Base-by-base conservation (phyloP, 2,888 invertebrate species). In the Harmothoe impar region DNA sequence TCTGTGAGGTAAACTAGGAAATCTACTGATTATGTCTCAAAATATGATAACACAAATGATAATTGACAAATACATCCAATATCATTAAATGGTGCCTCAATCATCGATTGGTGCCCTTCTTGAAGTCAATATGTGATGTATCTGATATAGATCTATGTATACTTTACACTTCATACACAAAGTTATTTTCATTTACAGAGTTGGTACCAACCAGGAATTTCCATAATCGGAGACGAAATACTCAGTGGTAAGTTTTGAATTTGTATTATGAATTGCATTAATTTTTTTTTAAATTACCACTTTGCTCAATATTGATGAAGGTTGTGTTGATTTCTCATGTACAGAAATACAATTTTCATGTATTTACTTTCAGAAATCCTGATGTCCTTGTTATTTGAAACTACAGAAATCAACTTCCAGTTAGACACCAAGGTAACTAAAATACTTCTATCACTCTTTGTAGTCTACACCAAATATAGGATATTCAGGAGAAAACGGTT, bases 221-320 rank as follows among this genome's bases (percentile, higher is more conserved):
- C 96, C 0, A 96, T 97, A 90, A 94, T 97, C 33, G 97, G 97
- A 15, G 97, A 97, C 95, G 97, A 97, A 95, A 97, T 97, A 92
- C 94, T 97, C 35, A 93, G 91, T 92, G 95, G 94, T 94, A 92
- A 89, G 92, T 90, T 0, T 81, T 51, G 89, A 89, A 17, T 5
- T 7, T 12, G 3, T 62, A 20, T 3, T 62, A 62, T 62, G 7
- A n/a, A 62, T 62, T n/a, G 62, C 10, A 62, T 3, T 5, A 62
- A 7, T 20, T 62, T 43, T 20, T 62, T 20, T 62, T 43, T 20
- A 62, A n/a, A n/a, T 62, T 62, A 20, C 20, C 15, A 62, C 23
- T 62, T 62, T 62, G 7, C 0, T 62, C 62, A 62, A 3, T 3
- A 52, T 52, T 52, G 17, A 52, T 52, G 54, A 15, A 15, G 17